These are phyloP conservation scores for Alectura lathami DNA, from an alignment of 2,113 vertebrate genomes.

Conservation along the genomic window DNA sequence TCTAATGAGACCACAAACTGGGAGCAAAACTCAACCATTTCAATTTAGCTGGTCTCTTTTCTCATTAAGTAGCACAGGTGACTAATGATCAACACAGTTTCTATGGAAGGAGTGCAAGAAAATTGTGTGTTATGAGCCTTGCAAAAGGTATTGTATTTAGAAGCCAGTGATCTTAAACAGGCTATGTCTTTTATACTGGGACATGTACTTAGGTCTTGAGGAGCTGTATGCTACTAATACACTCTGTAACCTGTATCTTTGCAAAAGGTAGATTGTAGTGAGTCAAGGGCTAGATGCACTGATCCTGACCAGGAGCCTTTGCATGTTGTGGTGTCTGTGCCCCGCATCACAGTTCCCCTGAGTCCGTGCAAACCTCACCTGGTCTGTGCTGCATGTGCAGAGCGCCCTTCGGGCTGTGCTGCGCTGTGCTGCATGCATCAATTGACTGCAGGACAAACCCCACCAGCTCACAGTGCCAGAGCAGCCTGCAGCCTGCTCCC, in stretches of 20 bases:
- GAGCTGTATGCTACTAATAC: background rate
- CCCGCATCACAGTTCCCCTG: background rate
- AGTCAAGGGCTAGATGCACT: background rate
- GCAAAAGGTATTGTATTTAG: background rate
- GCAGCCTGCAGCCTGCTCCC: rapidly evolving
- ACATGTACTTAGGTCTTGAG: background rate
- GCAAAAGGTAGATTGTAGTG: background rate
- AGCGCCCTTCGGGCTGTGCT: background rate
- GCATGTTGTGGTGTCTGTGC: background rate
- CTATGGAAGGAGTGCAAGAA: background rate
- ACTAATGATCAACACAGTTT: rapidly evolving
- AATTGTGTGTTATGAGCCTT: background rate
- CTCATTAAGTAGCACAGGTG: background rate
- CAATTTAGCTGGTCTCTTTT: background rate
- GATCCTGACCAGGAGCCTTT: background rate
- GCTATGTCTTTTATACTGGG: rapidly evolving
- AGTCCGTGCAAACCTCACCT: background rate
- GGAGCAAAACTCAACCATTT: background rate
- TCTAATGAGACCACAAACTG: background rate
- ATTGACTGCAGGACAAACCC: rapidly evolving
- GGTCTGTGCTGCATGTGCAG: background rate
- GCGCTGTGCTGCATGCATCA: rapidly evolving
- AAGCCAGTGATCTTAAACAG: background rate
- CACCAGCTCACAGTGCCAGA: rapidly evolving
- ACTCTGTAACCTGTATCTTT: background rate